A percentile compares a stretch with the other conserved stretches of the same genome.
Evolutionary conservation across 1,140 invertebrate genomes (phyloP).

Genomic region (Psilanteris sp.): DNA sequence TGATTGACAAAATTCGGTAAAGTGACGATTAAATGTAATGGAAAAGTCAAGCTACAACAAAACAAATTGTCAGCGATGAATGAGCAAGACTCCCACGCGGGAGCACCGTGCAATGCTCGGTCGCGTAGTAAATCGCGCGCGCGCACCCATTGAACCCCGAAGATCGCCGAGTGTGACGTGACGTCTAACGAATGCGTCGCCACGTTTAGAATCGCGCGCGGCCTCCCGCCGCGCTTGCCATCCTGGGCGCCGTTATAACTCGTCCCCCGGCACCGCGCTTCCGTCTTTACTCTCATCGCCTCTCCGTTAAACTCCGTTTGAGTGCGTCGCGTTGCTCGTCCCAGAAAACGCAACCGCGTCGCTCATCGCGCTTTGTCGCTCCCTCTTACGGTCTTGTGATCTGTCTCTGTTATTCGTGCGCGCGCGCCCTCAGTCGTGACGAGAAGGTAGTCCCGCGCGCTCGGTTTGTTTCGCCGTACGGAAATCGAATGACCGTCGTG

Average conservation of each 20-base stretch:
- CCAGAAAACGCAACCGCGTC: constrained; percentile 1
- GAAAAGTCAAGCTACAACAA: no score
- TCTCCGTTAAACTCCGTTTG: background rate
- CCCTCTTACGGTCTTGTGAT: background rate
- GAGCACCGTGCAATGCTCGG: background rate
- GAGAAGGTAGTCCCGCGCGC: constrained; percentile 7
- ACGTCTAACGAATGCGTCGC: constrained; percentile 9
- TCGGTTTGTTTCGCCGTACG: constrained; percentile 12
- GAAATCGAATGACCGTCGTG: constrained; percentile 23
- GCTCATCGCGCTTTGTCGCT: no score
- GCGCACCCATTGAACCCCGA: constrained; percentile 7
- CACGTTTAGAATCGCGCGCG: constrained; percentile 14
- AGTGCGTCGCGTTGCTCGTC: background rate
- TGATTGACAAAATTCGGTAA: no score
- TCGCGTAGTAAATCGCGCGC: background rate
- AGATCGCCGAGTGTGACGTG: constrained; percentile 7
- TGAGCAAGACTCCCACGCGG: background rate
- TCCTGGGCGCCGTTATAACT: background rate
- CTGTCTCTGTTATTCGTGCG: constrained; percentile 4
- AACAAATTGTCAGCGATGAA: background rate
- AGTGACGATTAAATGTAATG: no score
- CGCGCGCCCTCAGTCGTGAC: constrained; percentile 7
- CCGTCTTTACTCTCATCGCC: constrained; percentile 3
- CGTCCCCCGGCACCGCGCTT: background rate
- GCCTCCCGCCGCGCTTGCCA: constrained; percentile 9